Conservation (phyloP, 2,113 vertebrate species). For the Lichenostomus cassidix region DNA sequence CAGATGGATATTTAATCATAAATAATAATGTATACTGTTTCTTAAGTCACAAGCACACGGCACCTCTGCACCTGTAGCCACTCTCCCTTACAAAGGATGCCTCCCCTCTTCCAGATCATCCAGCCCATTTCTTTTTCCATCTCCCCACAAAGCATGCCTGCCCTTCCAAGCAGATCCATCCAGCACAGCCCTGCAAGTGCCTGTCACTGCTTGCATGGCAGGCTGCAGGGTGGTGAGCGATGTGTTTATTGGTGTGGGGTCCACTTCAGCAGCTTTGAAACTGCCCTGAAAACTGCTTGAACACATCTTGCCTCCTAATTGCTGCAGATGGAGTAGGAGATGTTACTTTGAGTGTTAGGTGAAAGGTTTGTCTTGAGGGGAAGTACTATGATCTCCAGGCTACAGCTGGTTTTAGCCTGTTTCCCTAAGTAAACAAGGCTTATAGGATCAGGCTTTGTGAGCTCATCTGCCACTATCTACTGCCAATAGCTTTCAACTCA, state of each 20-base stretch:
- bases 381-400: not conserved
- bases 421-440: not conserved
- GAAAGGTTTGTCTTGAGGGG: not conserved
- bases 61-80: constrained; percentile 7
- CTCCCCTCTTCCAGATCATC: not conserved
- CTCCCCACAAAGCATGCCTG: not conserved
- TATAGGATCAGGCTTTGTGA: not conserved
- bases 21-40: not conserved
- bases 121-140: not conserved
- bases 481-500: not conserved
- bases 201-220: not conserved
- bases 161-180: not conserved
- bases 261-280: not conserved
- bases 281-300: not conserved
- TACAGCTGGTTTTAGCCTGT: not conserved
- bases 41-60: not conserved
- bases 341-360: not conserved
- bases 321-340: not conserved
- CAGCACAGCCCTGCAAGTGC: not conserved
- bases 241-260: rapidly evolving
- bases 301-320: not conserved
- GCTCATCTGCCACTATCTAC: not conserved
- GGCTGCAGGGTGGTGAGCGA: not conserved
- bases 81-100: not conserved
- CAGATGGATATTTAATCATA: constrained; percentile 55